A percentile compares a stretch with the other conserved stretches of the same genome.
These are phyloP conservation scores for Notodonta ziczac DNA, from an alignment of 2,888 invertebrate species.

Conservation along the genomic window DNA sequence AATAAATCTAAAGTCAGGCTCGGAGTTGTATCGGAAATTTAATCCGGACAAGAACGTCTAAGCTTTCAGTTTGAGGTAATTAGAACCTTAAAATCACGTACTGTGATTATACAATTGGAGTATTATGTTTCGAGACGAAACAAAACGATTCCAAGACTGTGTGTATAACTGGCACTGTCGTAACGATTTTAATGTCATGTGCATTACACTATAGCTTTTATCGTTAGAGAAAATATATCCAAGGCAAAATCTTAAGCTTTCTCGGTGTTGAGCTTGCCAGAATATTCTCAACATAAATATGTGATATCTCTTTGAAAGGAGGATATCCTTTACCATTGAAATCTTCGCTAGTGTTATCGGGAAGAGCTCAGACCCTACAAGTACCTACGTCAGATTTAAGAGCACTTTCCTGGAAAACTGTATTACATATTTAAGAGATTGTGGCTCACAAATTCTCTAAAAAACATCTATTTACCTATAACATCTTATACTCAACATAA, in stretches of 20 bases:
- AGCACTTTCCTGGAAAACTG: slow-evolving; percentile 15
- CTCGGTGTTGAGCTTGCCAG: slow-evolving; percentile 11
- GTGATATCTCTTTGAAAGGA: slow-evolving; percentile 27
- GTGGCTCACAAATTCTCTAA: slow-evolving; percentile 15
- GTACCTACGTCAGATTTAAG: slow-evolving; percentile 27
- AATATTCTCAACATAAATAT: slow-evolving; percentile 31
- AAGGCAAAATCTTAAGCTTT: slow-evolving; percentile 13
- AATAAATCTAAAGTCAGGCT: slow-evolving; percentile 44
- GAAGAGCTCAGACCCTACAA: slow-evolving; percentile 23
- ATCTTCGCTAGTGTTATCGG: slow-evolving; percentile 24
- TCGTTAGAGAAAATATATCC: too few species aligned
- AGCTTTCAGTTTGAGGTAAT: not conserved
- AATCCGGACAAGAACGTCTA: slow-evolving; percentile 38
- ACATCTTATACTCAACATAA: too few species aligned
- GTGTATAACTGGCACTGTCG: too few species aligned
- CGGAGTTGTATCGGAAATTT: slow-evolving; percentile 41
- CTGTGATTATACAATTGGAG: not conserved
- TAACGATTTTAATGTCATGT: not conserved
- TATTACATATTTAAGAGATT: slow-evolving; percentile 9
- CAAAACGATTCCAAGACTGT: too few species aligned
- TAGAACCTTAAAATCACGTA: slow-evolving; percentile 3
- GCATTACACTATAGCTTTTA: not conserved
- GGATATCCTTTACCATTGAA: slow-evolving; percentile 23
- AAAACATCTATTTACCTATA: not conserved
- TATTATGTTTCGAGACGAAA: too few species aligned